Conservation (phyloP, 2,888 invertebrate genomes). For the Serripes groenlandicus region DNA sequence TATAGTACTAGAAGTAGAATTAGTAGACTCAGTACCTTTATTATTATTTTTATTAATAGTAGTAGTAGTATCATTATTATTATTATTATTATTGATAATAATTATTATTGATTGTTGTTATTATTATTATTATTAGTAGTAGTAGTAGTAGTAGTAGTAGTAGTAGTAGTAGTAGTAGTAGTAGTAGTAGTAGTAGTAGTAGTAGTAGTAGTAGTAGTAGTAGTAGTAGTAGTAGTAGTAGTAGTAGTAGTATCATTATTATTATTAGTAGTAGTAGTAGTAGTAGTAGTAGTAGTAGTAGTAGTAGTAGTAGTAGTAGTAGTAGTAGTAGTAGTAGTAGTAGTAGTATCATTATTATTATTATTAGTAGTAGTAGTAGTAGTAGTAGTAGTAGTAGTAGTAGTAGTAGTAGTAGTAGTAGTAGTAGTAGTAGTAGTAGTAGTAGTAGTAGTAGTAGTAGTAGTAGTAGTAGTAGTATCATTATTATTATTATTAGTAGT, state of each 20-base stretch:
- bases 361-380: no score
- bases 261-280: conserved; percentile 26
- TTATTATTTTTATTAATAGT: conserved; percentile 2
- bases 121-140: conserved; percentile 12
- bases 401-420: no score
- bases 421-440: no score
- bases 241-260: conserved; percentile 34
- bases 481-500: no score
- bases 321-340: no score
- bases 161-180: conserved; percentile 17
- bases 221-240: conserved; percentile 22
- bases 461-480: no score
- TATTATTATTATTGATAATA: background rate
- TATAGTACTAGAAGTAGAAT: no score
- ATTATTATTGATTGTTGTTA: background rate
- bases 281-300: conserved; percentile 18
- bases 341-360: no score
- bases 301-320: no score
- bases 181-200: conserved; percentile 13
- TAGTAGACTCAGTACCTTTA: no score
- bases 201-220: conserved; percentile 20
- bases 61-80: conserved; percentile 5
- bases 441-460: no score
- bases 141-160: conserved; percentile 35
- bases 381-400: no score